Base-by-base conservation (phyloP, 2,797 vertebrate genomes). In the Bradypodion pumilum region DNA sequence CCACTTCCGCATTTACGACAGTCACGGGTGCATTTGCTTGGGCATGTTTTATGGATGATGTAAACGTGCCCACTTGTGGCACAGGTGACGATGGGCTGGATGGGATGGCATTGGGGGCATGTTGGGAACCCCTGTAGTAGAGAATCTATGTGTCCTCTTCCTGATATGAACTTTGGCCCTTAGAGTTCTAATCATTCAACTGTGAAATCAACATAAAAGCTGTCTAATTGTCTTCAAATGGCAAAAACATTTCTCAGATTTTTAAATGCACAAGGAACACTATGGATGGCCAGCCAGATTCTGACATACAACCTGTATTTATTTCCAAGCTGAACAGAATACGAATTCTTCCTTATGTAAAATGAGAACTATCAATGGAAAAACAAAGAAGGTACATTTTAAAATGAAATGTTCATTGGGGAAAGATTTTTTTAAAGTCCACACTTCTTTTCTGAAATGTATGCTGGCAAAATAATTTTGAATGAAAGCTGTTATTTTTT, bases 251-350 rank as follows among this genome's bases (percentile, higher is more conserved):
- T 49, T 23, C 7, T 19, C 21, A 46, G 52, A 13, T 78, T 21
- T n/a, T 79, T 15, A 7, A 42, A 42, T 15, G 25, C n/a, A 79
- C 65, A 59, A 66, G 23, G 23, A 59, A 80, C 70, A 69, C 5
- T 1, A 29, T 37, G 32, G 12, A 37, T 80, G 37, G 82, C 81
- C 16, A 42, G 32, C 72, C 78, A 1, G 40, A 25, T 13, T 62
- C 9, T 29, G 42, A 83, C 25, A 70, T 23, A 9, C 0, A 0
- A 25, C 25, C 46, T 69, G 42, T 0, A 0, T 29, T 80, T 82
- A 70, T 81, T 86, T 91, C 75, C 66, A 49, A 85, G 49, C 15
- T 77, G 29, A 88, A 72, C 75, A 87, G 25, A 87, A 40, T 1
- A 68, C 63, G 79, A 2, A 7, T 16, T 32, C 16, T 3, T 59